A percentile compares a stretch with the other conserved stretches of the same genome.
phyloP scores from a whole-genome alignment of 2,113 vertebrate genomes.

The Elanoides forficatus region DNA sequence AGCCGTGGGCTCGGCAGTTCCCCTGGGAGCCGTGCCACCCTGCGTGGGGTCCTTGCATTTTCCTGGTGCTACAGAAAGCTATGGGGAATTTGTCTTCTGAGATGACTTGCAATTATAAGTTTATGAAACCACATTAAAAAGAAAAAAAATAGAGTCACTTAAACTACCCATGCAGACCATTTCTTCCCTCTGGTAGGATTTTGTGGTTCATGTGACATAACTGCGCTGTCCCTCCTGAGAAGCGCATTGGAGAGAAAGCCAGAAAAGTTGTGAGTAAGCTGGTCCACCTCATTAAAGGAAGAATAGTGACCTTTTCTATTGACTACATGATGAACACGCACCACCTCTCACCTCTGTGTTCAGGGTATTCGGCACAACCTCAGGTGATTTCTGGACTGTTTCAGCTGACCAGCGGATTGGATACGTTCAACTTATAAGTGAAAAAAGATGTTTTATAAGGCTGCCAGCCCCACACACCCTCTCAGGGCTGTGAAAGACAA shows the following conservation, averaged over 20 bases:
- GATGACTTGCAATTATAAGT: background rate
- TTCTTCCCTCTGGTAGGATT: background rate
- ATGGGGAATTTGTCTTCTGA: background rate
- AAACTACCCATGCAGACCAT: background rate
- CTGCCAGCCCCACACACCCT: background rate
- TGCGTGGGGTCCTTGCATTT: accelerated
- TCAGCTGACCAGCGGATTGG: background rate
- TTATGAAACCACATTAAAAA: background rate
- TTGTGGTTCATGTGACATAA: background rate
- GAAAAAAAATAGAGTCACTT: background rate
- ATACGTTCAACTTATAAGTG: background rate
- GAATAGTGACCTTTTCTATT: background rate
- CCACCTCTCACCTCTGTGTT: background rate
- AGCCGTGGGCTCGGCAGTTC: accelerated
- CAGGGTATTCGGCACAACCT: background rate
- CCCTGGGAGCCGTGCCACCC: accelerated
- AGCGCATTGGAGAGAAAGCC: accelerated
- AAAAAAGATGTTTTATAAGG: constrained; percentile 6
- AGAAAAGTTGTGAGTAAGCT: background rate
- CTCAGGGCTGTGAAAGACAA: constrained; percentile 39
- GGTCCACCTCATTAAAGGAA: background rate
- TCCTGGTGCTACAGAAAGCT: background rate
- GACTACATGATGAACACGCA: background rate
- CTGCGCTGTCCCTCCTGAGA: background rate
- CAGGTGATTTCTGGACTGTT: background rate